These are phyloP conservation scores for Notiomystis cincta DNA, from an alignment of 2,113 vertebrate genomes.

Conservation along the genomic window DNA sequence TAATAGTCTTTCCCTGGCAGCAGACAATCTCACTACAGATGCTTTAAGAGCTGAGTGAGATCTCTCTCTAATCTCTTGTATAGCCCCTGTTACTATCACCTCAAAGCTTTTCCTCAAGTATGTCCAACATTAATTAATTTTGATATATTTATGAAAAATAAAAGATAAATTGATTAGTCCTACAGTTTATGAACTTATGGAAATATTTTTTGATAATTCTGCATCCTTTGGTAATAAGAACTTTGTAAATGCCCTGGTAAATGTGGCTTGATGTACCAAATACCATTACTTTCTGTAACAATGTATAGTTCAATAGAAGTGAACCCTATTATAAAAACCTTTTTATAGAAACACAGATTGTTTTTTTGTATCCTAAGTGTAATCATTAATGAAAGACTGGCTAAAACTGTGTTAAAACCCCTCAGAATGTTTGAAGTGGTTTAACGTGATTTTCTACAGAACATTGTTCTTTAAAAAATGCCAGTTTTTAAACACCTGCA, in stretches of 20 bases:
- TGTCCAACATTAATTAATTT: neutral
- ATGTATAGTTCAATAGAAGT: neutral
- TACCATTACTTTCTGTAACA: neutral
- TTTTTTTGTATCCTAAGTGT: neutral
- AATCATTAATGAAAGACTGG: neutral
- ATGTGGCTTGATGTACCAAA: neutral
- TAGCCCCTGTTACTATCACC: neutral
- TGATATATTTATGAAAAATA: neutral
- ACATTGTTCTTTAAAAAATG: neutral
- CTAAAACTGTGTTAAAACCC: neutral
- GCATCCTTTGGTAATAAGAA: neutral
- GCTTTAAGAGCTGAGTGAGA: neutral
- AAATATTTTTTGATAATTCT: neutral
- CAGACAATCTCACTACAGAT: neutral
- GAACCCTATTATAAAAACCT: neutral
- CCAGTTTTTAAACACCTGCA: neutral
- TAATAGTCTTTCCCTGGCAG: neutral
- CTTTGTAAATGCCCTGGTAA: neutral
- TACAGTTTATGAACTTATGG: neutral
- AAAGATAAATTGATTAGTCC: neutral
- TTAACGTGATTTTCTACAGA: neutral
- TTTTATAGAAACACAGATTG: neutral
- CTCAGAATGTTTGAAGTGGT: neutral
- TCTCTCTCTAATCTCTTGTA: neutral
- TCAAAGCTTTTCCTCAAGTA: neutral